Evolutionary conservation across 2,888 invertebrate species (phyloP).

Genomic region (Anorthoa munda): DNA sequence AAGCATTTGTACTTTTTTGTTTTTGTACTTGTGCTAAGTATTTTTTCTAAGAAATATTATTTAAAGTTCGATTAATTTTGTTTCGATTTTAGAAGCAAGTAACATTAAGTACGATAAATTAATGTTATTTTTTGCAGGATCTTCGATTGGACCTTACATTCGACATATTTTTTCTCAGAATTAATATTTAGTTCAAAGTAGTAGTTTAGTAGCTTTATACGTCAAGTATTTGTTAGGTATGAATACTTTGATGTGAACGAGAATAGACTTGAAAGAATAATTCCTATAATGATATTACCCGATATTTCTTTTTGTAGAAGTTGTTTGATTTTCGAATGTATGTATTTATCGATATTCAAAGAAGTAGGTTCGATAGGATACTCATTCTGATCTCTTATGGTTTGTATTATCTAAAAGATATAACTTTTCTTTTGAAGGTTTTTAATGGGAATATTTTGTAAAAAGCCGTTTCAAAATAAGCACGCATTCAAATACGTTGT

Average conservation of each 20-base stretch:
- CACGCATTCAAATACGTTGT: not conserved
- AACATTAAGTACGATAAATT: not conserved
- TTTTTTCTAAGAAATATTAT: not conserved
- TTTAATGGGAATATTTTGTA: not conserved
- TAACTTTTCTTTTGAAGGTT: not conserved
- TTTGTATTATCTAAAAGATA: not conserved
- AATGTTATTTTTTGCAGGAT: not conserved
- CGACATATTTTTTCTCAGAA: not conserved
- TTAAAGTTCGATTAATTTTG: not conserved
- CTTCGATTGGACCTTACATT: not conserved
- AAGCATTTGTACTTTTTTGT: too few species aligned
- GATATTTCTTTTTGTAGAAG: not conserved
- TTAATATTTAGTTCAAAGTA: constrained; percentile 1
- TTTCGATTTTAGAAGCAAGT: not conserved
- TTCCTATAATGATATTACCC: not conserved
- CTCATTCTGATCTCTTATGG: not conserved
- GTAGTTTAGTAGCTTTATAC: too few species aligned
- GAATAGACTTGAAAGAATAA: not conserved
- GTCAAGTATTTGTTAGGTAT: not conserved
- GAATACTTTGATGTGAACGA: too few species aligned
- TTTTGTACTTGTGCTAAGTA: too few species aligned
- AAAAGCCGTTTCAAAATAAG: not conserved
- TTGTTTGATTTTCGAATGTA: not conserved
- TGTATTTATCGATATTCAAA: not conserved
- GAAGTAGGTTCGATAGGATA: not conserved